phyloP scores from a whole-genome alignment of 2,113 vertebrate genomes.

The Rhagologus leucostigma region DNA sequence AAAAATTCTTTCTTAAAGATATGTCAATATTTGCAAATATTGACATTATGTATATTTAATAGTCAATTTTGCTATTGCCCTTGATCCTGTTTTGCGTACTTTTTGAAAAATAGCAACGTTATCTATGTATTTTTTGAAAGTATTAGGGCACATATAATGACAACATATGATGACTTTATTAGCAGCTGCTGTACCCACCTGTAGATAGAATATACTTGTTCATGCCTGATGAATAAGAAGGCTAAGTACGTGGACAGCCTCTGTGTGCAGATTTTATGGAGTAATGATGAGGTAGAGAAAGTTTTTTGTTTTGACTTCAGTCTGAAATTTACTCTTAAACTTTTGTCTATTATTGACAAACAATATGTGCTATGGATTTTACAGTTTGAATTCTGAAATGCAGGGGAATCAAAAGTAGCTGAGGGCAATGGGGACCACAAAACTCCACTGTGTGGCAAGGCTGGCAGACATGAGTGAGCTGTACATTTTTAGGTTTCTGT shows the following conservation, averaged over 20 bases:
- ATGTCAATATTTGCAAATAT: not conserved
- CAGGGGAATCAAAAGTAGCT: not conserved
- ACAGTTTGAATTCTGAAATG: not conserved
- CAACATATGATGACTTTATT: not conserved
- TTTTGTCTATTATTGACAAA: not conserved
- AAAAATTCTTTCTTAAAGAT: not conserved
- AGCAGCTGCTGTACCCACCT: not conserved
- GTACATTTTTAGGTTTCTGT: not conserved
- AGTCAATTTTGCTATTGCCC: not conserved
- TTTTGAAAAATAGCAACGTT: not conserved
- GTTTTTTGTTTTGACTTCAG: not conserved
- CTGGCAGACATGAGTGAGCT: not conserved
- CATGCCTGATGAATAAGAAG: not conserved
- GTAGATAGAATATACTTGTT: not conserved
- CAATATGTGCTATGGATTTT: not conserved
- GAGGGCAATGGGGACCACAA: not conserved
- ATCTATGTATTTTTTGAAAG: not conserved
- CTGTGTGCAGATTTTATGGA: not conserved
- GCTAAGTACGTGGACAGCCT: not conserved
- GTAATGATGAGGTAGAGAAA: not conserved
- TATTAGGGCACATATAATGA: not conserved
- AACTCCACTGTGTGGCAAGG: not conserved
- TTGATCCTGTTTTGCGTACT: rapidly evolving
- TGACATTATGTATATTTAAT: not conserved
- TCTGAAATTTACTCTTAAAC: not conserved